phyloP scores from a whole-genome alignment of 1,140 invertebrate genomes.

The Diprion similis region DNA sequence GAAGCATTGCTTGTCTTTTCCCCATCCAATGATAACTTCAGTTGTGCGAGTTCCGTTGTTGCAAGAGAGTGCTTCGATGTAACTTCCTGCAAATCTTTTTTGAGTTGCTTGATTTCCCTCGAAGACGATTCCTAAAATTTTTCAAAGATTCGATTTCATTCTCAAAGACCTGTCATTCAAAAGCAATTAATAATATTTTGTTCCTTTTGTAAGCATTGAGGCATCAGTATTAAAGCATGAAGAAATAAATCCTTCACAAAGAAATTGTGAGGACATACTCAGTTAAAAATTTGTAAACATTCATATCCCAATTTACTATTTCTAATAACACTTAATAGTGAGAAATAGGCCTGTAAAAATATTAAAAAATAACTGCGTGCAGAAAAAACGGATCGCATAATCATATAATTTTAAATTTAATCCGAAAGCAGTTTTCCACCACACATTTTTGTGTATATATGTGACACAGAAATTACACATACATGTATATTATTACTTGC shows the following conservation, averaged over 20 bases:
- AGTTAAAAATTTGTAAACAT: constrained; percentile 2
- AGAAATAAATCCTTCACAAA: no score
- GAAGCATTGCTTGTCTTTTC: constrained; percentile 48
- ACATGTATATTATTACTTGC: constrained; percentile 5
- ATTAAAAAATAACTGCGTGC: no score
- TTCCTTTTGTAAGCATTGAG: no score
- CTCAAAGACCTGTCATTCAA: no score
- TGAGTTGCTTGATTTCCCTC: constrained; percentile 57
- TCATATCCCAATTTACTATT: not conserved
- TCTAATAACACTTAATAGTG: no score
- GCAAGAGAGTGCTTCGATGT: constrained; percentile 34
- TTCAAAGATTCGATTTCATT: no score
- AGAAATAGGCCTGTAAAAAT: no score
- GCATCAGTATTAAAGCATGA: no score
- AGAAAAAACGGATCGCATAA: constrained; percentile 15
- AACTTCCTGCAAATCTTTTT: constrained; percentile 53
- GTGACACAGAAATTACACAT: not conserved
- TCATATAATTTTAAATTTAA: not conserved
- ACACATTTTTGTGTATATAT: not conserved
- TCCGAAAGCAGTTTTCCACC: not conserved
- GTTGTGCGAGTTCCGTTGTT: constrained; percentile 42
- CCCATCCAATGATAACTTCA: constrained; percentile 44
- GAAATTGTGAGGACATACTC: not conserved
- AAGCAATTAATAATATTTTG: no score
- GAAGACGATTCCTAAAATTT: constrained; percentile 48